These are phyloP conservation scores for Mimumesa dahlbomi DNA, from an alignment of 2,888 invertebrate species.

Conservation along the genomic window DNA sequence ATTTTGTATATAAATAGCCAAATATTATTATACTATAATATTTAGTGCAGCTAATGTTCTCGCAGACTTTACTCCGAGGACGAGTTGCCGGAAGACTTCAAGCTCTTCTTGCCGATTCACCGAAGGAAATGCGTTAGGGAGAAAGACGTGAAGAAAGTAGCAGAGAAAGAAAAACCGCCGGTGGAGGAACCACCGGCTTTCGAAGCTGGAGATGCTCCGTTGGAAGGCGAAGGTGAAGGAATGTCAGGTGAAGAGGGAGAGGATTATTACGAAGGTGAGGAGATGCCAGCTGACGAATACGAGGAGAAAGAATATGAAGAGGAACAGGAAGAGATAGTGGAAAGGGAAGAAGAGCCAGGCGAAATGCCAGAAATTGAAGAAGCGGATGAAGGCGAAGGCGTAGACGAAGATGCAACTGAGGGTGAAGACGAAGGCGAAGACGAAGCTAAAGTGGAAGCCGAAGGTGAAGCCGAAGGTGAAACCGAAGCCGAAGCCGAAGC, in stretches of 20 bases:
- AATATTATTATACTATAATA: too few relatives aligned
- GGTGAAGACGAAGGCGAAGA: constrained; percentile 15
- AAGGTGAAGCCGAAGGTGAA: not conserved
- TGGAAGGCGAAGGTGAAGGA: constrained; percentile 17
- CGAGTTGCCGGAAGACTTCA: constrained; percentile 96
- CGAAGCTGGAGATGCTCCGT: constrained; percentile 1
- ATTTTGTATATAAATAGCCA: too few relatives aligned
- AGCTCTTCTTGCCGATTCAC: constrained; percentile 95
- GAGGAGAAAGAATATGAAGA: constrained; percentile 21
- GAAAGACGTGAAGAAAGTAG: constrained; percentile 7
- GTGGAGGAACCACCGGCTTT: constrained; percentile 29
- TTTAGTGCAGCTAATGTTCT: too few relatives aligned
- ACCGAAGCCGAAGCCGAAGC: not conserved
- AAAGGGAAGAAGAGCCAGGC: not conserved
- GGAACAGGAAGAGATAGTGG: constrained; percentile 12
- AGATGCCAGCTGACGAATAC: not conserved
- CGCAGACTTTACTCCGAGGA: constrained; percentile 93
- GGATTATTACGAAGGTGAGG: constrained; percentile 9
- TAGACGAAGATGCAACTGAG: constrained; percentile 10
- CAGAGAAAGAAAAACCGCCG: not conserved
- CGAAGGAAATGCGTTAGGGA: constrained; percentile 52
- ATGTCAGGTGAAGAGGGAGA: too few relatives aligned
- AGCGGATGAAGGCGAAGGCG: constrained; percentile 25
- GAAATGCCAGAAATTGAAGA: too few relatives aligned
- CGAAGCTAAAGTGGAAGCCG: not conserved